Conservation (phyloP, 1,140 invertebrate species). For the Acromyrmex charruanus region DNA sequence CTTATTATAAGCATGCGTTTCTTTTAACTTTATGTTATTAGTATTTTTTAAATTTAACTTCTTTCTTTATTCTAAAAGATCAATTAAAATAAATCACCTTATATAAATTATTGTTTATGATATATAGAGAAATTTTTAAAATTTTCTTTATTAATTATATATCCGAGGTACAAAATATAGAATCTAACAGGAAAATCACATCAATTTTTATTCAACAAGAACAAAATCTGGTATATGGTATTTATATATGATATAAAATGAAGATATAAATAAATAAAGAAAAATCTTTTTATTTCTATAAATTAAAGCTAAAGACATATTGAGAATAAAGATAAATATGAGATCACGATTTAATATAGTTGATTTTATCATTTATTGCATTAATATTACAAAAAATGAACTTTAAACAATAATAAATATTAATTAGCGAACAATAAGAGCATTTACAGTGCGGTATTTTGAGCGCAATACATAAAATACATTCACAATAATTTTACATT, state of each 20-base stretch:
- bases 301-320: slow-evolving; percentile 13
- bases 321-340: not conserved
- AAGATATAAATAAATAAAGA: not conserved
- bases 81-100: no score
- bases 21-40: not conserved
- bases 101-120: not conserved
- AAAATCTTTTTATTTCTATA: not conserved
- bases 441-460: no score
- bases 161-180: slow-evolving; percentile 62
- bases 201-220: slow-evolving; percentile 31
- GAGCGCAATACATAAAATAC: no score
- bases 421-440: no score
- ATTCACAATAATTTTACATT: no score
- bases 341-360: not conserved
- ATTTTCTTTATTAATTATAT: slow-evolving; percentile 18
- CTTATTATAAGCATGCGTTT: no score
- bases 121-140: not conserved
- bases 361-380: not conserved
- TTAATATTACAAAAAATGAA: slow-evolving; percentile 3
- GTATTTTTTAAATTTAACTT: no score
- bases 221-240: not conserved
- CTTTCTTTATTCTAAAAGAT: not conserved
- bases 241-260: not conserved
- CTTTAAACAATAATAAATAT: no score
- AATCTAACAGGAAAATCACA: slow-evolving; percentile 57